Evolutionary conservation across 2,113 vertebrate species (phyloP).

Genomic region (Salvelinus sp.): DNA sequence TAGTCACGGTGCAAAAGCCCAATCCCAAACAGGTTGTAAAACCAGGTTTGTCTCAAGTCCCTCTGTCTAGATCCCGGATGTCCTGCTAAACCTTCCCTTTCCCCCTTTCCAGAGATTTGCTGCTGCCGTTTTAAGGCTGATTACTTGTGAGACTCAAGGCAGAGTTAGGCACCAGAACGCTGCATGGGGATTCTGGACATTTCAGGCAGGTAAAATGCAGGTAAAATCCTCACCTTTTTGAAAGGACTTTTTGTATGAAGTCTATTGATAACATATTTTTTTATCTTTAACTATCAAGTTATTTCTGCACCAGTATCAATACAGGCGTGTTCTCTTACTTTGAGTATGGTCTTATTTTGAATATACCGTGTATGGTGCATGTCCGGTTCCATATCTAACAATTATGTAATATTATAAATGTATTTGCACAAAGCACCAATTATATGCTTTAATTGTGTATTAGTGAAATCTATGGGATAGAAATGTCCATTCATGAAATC

Average conservation of each 20-base stretch:
- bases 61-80: conserved; percentile 63
- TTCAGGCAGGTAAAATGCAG: conserved; percentile 25
- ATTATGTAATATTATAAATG: too few relatives aligned
- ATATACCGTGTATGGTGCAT: too few relatives aligned
- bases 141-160: conserved; percentile 61
- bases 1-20: conserved; percentile 75
- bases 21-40: conserved; percentile 82
- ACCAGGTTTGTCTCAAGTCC: conserved; percentile 70
- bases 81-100: conserved; percentile 57
- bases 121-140: conserved; percentile 50
- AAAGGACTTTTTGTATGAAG: conserved; percentile 10
- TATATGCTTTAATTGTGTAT: neutral
- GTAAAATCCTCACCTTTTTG: conserved; percentile 33
- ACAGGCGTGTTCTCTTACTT: too few relatives aligned
- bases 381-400: too few relatives aligned
- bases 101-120: conserved; percentile 66
- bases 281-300: too few relatives aligned
- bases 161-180: conserved; percentile 61
- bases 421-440: neutral
- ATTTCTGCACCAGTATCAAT: too few relatives aligned
- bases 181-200: conserved; percentile 39
- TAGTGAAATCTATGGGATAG: neutral
- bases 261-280: neutral
- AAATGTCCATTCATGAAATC: neutral
- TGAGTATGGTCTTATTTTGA: too few relatives aligned